Base-by-base conservation (phyloP, 2,888 invertebrate genomes). In the Embidobia sp. region DNA sequence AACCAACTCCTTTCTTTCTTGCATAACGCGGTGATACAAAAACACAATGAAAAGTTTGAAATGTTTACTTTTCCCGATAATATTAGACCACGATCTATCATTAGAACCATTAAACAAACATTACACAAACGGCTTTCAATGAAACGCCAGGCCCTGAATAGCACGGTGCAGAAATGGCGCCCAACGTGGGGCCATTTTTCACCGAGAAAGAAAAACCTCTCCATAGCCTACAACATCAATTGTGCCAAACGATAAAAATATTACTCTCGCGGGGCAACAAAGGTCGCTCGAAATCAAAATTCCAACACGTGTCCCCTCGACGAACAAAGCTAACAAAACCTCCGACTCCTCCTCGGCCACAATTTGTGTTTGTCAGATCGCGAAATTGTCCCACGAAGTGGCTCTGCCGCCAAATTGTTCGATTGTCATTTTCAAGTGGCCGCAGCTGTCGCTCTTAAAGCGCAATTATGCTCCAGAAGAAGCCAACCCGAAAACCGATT, bases 361-460 rank as follows among this genome's bases (percentile, higher is more conserved):
- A 53, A 59, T 46, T 66, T 66, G 53, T 69, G 57, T 69, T 57
- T 69, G 57, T 57, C 55, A 31, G 8, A 55, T 53, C 55, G 33
- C n/a, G 13, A 33, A 13, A 22, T 22, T 22, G 29, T 3, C 8
- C 15, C 42, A 64, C 37, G 40, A 51, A 37, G 31, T 35, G 40
- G 40, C n/a, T n/a, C n/a, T 82, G 79, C 81, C 66, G 81, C 80
- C 84, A 87, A 87, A 88, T 88, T 86, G 86, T 85, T 83, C 84
- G 83, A 87, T 87, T 87, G 87, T 87, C 79, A 81, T 73, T 79
- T 75, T 85, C 82, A 83, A 86, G 85, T 85, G 85, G 81, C 79
- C 79, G 82, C 85, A 84, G 86, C 86, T 84, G 86, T 80, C 66
- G 70, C 74, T 83, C 84, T 87, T 86, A 87, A 87, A 87, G 85